phyloP scores from a whole-genome alignment of 2,797 vertebrate genomes.

The Odontamblyopus rebecca region DNA sequence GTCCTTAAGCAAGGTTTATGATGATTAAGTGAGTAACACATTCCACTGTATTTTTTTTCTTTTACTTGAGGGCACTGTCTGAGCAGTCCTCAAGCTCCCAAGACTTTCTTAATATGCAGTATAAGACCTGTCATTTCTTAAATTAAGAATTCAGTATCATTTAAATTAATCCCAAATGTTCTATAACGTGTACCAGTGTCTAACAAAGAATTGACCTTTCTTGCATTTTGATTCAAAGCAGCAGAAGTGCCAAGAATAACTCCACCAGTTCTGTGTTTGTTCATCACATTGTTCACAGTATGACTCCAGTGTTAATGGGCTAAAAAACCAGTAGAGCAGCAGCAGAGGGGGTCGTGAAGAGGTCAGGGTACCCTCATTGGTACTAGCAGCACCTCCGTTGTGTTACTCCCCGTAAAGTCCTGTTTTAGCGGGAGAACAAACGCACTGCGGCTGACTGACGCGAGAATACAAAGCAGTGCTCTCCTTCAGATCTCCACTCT shows the following conservation, averaged over 20 bases:
- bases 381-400: conserved; percentile 9
- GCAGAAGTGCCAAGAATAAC: conserved; percentile 39
- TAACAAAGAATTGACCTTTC: neutral
- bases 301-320: conserved; percentile 22
- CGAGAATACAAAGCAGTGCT: conserved; percentile 45
- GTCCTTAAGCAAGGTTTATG: neutral
- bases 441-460: conserved; percentile 39
- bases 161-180: neutral
- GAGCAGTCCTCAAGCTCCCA: neutral
- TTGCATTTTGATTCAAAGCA: conserved; percentile 11
- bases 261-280: conserved; percentile 3
- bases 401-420: conserved; percentile 36
- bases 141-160: neutral
- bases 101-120: neutral
- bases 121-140: neutral
- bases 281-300: conserved; percentile 19
- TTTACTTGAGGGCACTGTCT: neutral
- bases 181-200: neutral
- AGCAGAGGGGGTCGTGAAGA: conserved; percentile 9
- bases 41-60: no score
- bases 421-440: conserved; percentile 46
- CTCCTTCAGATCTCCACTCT: conserved; percentile 54
- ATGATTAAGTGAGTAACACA: neutral
- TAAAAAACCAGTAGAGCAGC: conserved; percentile 3
- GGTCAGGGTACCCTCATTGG: conserved; percentile 20